These are phyloP conservation scores for Lichenostomus cassidix DNA, from an alignment of 2,113 vertebrate genomes.

Conservation along the genomic window DNA sequence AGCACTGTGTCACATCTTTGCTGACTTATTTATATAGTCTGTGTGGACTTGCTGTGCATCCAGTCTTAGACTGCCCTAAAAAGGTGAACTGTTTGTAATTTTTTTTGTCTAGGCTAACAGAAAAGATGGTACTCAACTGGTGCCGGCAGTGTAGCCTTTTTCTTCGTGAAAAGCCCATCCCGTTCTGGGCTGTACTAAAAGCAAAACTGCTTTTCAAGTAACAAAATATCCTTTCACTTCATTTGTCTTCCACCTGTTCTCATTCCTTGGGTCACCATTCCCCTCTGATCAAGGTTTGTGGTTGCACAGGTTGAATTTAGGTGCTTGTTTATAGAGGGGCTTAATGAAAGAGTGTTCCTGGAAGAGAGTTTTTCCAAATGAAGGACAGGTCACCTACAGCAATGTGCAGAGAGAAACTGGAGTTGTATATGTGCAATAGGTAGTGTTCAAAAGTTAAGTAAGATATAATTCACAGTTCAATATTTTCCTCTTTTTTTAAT, in stretches of 20 bases:
- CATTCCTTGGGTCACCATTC: rapidly evolving
- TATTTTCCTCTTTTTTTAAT: neutral
- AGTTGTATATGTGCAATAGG: neutral
- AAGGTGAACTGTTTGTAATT: constrained; percentile 57
- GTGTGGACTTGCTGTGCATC: neutral
- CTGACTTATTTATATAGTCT: constrained; percentile 41
- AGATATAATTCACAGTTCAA: neutral
- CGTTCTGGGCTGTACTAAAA: neutral
- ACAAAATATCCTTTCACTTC: neutral
- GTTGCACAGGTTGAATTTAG: neutral
- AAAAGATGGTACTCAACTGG: neutral
- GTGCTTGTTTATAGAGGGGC: neutral
- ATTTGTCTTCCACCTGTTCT: rapidly evolving
- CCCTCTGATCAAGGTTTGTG: neutral
- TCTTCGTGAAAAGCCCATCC: neutral
- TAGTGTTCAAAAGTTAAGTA: neutral
- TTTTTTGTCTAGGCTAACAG: neutral
- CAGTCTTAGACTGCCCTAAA: constrained; percentile 45
- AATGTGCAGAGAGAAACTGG: neutral
- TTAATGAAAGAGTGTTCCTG: neutral
- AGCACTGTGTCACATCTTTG: constrained; percentile 59
- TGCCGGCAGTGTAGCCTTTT: neutral
- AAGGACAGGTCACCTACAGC: neutral
- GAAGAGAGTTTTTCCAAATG: neutral
- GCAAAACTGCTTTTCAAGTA: neutral